phyloP scores from a whole-genome alignment of 2,797 vertebrate genomes.

The Pangasius krempfi region DNA sequence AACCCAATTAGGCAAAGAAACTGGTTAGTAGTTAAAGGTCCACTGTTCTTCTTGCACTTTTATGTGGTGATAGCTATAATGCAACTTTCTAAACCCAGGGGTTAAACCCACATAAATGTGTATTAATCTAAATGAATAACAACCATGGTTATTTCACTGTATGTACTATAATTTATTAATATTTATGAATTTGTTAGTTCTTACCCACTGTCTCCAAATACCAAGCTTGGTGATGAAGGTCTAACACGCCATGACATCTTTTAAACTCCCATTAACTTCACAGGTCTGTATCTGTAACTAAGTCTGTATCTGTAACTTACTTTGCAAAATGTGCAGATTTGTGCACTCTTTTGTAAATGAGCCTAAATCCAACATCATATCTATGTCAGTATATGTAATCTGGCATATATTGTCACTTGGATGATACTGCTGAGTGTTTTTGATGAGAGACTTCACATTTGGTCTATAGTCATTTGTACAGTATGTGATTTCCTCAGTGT shows the following conservation, averaged over 20 bases:
- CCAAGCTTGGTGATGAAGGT: background rate
- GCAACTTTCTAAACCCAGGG: background rate
- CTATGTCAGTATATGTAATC: background rate
- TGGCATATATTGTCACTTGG: background rate
- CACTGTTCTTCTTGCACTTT: background rate
- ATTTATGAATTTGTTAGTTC: background rate
- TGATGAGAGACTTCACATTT: background rate
- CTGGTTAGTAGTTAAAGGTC: background rate
- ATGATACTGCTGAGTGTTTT: background rate
- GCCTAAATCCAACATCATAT: background rate
- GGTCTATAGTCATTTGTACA: background rate
- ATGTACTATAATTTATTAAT: background rate
- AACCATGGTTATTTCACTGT: background rate
- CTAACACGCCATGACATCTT: background rate
- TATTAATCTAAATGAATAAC: background rate
- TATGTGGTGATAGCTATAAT: background rate
- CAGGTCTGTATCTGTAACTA: background rate
- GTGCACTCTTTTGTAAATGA: background rate
- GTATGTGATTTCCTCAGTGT: background rate
- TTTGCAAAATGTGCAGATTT: background rate
- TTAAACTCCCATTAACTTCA: background rate
- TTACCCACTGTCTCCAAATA: background rate
- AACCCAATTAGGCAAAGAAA: background rate
- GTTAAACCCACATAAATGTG: background rate
- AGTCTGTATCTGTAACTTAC: too few species aligned